Percentiles rank a stretch among this genome's conserved stretches.
Conservation (phyloP, 2,888 invertebrate genomes). For the Strigamia transsilvanica region DNA sequence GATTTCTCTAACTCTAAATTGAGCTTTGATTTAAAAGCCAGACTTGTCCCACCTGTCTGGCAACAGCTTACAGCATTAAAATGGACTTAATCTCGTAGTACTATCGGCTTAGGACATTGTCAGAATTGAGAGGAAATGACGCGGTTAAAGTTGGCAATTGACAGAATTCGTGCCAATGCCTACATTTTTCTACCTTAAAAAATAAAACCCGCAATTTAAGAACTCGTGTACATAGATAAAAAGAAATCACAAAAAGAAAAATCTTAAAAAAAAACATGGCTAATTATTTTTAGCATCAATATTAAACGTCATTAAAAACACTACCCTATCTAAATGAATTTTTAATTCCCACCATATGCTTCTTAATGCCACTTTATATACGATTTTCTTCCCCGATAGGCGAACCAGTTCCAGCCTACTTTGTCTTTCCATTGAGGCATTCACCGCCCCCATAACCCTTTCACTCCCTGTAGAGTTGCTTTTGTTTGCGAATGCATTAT, state of each 20-base stretch:
- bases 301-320: constrained; percentile 2
- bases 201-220: neutral
- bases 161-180: constrained; percentile 41
- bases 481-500: constrained; percentile 48
- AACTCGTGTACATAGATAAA: neutral
- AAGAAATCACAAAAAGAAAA: neutral
- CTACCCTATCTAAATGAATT: neutral
- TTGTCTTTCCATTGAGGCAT: neutral
- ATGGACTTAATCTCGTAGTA: constrained; percentile 45
- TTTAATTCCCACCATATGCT: constrained; percentile 11
- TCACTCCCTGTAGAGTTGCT: constrained; percentile 35
- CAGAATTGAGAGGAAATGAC: constrained; percentile 49
- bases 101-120: constrained; percentile 45
- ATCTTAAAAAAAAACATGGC: neutral
- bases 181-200: constrained; percentile 17
- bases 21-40: constrained; percentile 48
- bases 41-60: constrained; percentile 45
- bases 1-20: neutral
- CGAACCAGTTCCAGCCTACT: neutral
- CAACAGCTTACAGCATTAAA: constrained; percentile 44
- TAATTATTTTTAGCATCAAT: neutral
- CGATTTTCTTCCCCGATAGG: neutral
- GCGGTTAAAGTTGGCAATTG: constrained; percentile 47
- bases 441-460: constrained; percentile 11
- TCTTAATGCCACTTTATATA: constrained; percentile 34